Evolutionary conservation across 2,888 invertebrate genomes (phyloP).

Genomic region (Brachyopa scutellaris): DNA sequence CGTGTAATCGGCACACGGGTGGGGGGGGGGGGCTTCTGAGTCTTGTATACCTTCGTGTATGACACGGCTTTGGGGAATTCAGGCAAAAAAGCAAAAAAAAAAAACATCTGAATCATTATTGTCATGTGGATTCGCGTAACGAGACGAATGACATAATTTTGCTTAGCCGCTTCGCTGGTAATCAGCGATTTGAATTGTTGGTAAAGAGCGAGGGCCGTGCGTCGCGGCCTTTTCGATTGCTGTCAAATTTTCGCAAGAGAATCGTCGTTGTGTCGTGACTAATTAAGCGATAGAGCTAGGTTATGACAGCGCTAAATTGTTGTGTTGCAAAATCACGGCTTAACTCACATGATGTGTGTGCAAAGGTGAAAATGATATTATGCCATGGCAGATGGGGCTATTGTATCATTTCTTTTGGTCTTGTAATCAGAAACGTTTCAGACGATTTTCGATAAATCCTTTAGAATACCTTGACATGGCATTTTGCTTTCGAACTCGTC

Average conservation of each 20-base stretch:
- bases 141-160: conserved; percentile 22
- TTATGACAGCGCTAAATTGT: too few species aligned
- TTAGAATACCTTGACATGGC: too few species aligned
- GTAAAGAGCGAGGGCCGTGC: background rate
- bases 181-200: background rate
- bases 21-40: conserved; percentile 1
- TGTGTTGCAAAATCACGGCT: too few species aligned
- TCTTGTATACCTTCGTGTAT: conserved; percentile 23
- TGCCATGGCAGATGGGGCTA: too few species aligned
- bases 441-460: too few species aligned
- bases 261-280: background rate
- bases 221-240: background rate
- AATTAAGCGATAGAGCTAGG: too few species aligned
- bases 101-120: conserved; percentile 36
- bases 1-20: conserved; percentile 35
- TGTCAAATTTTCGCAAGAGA: background rate
- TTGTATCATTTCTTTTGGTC: too few species aligned
- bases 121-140: conserved; percentile 41
- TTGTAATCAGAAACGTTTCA: too few species aligned
- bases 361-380: too few species aligned
- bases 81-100: background rate
- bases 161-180: background rate
- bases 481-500: too few species aligned
- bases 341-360: too few species aligned
- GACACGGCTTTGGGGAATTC: conserved; percentile 8